Conservation (phyloP, 2,888 invertebrate species). For the Xanthorhoe designata region DNA sequence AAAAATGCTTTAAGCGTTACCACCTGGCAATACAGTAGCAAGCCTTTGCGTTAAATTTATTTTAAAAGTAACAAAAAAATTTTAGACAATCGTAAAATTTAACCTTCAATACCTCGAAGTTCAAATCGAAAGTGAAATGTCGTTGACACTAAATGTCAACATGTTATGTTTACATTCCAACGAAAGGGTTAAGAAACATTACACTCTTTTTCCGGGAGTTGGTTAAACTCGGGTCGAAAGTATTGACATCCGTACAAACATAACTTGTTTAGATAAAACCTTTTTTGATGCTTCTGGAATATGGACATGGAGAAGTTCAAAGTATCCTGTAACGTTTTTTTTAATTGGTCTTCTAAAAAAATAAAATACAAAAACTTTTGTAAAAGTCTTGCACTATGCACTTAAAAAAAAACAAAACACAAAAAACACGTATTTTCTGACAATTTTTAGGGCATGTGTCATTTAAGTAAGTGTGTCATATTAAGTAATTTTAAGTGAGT, state of each 20-base stretch:
- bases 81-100: not conserved
- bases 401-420: too few relatives aligned
- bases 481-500: too few relatives aligned
- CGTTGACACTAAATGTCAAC: slow-evolving; percentile 43
- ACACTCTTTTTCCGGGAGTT: slow-evolving; percentile 72
- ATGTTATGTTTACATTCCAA: slow-evolving; percentile 65
- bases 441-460: too few relatives aligned
- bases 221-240: slow-evolving; percentile 63
- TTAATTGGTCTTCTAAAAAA: not conserved
- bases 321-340: slow-evolving; percentile 22
- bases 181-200: slow-evolving; percentile 70
- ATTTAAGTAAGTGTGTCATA: too few relatives aligned
- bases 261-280: slow-evolving; percentile 58
- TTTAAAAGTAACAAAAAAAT: too few relatives aligned
- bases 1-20: too few relatives aligned
- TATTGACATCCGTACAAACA: slow-evolving; percentile 78
- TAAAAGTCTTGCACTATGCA: not conserved
- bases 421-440: too few relatives aligned
- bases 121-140: slow-evolving; percentile 57
- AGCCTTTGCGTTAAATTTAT: too few relatives aligned
- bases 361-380: not conserved
- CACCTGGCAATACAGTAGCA: too few relatives aligned
- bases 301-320: slow-evolving; percentile 16
- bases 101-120: not conserved
- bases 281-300: slow-evolving; percentile 64